phyloP scores from a whole-genome alignment of 2,113 vertebrate species.

The Protobothrops mucrosquamatus region DNA sequence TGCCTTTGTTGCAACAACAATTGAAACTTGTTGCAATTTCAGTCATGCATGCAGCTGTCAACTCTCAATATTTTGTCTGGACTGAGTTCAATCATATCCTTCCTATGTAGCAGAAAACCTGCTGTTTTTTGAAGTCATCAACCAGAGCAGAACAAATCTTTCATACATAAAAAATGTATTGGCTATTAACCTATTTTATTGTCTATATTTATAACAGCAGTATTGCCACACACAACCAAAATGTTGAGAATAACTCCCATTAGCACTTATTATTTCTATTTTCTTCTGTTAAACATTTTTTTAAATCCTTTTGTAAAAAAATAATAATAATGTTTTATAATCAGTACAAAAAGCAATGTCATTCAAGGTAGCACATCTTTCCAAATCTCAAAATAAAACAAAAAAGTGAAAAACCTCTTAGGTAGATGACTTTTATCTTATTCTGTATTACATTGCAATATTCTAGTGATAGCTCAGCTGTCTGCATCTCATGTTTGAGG shows the following conservation, averaged over 20 bases:
- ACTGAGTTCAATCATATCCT: neutral
- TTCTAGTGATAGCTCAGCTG: neutral
- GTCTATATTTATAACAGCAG: neutral
- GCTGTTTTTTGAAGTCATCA: neutral
- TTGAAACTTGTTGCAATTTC: neutral
- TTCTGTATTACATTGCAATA: neutral
- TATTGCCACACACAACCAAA: neutral
- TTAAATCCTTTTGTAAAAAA: neutral
- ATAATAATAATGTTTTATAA: neutral
- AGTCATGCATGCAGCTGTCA: neutral
- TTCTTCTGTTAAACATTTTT: neutral
- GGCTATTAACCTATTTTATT: neutral
- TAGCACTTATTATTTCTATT: neutral
- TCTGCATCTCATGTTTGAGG: neutral
- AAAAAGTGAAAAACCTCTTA: neutral
- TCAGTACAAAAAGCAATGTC: neutral
- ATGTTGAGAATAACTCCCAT: neutral
- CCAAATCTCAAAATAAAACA: neutral
- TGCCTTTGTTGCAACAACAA: neutral
- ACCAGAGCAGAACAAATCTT: neutral
- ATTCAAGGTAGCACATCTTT: neutral
- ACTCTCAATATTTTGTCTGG: neutral
- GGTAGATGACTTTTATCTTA: neutral
- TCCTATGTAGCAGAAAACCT: neutral
- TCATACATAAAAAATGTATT: neutral